These are phyloP conservation scores for Helogale parvula DNA, from an alignment of 2,113 vertebrate genomes.

Conservation along the genomic window DNA sequence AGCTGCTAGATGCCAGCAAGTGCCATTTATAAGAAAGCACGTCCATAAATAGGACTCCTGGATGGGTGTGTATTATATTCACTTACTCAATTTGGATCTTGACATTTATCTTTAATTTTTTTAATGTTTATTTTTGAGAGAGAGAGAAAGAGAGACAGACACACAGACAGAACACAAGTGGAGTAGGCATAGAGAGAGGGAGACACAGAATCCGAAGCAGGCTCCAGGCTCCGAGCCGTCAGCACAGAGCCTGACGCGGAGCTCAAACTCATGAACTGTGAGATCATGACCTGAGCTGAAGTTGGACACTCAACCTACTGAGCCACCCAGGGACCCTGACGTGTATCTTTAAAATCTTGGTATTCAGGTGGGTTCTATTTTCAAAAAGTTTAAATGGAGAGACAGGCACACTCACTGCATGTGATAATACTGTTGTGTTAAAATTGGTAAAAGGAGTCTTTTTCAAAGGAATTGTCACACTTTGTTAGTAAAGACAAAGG, in stretches of 20 bases:
- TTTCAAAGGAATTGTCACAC: slow-evolving; percentile 12
- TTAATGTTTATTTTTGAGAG: too few species aligned
- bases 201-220: too few species aligned
- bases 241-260: too few species aligned
- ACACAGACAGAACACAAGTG: too few species aligned
- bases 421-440: neutral
- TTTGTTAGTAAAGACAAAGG: neutral
- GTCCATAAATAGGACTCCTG: neutral
- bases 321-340: neutral
- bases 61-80: neutral
- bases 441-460: neutral
- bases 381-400: neutral
- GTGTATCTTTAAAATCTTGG: slow-evolving; percentile 18
- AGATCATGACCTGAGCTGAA: too few species aligned
- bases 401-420: neutral
- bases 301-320: too few species aligned
- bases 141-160: too few species aligned
- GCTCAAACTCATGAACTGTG: too few species aligned
- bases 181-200: too few species aligned
- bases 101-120: neutral
- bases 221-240: too few species aligned
- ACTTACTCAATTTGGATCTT: slow-evolving; percentile 4
- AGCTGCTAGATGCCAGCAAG: neutral
- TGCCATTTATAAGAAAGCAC: neutral
- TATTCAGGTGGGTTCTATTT: neutral